Conservation (phyloP, 2,797 vertebrate species). For the Muscicapa comitata region DNA sequence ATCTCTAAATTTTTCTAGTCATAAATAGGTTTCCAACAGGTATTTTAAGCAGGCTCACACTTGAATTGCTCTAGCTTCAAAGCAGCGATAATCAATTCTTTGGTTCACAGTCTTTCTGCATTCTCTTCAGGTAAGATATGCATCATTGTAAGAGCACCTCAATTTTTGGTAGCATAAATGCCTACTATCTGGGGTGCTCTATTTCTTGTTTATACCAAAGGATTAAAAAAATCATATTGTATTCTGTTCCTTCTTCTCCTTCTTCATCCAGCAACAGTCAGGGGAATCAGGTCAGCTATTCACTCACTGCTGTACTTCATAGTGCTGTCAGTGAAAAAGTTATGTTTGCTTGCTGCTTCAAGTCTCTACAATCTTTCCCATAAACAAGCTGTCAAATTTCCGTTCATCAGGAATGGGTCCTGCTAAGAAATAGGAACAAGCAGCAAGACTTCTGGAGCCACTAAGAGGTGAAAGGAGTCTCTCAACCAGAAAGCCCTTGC, state of each 20-base stretch:
- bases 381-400: background rate
- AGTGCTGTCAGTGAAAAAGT: background rate
- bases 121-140: background rate
- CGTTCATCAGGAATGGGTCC: background rate
- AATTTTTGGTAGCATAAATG: background rate
- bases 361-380: background rate
- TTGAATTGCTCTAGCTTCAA: conserved; percentile 37
- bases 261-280: background rate
- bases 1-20: background rate
- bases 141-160: background rate
- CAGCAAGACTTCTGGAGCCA: background rate
- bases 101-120: background rate
- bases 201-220: background rate
- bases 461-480: background rate
- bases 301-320: background rate
- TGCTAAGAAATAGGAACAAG: background rate
- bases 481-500: background rate
- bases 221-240: background rate
- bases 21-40: conserved; percentile 13
- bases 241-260: background rate
- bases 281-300: background rate
- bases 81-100: conserved; percentile 28
- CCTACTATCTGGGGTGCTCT: background rate
- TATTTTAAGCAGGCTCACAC: conserved; percentile 34
- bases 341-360: background rate